Percentiles rank a stretch among this genome's conserved stretches.
Evolutionary conservation across 2,113 vertebrate species (phyloP).

Genomic region (Burhinus bistriatus): DNA sequence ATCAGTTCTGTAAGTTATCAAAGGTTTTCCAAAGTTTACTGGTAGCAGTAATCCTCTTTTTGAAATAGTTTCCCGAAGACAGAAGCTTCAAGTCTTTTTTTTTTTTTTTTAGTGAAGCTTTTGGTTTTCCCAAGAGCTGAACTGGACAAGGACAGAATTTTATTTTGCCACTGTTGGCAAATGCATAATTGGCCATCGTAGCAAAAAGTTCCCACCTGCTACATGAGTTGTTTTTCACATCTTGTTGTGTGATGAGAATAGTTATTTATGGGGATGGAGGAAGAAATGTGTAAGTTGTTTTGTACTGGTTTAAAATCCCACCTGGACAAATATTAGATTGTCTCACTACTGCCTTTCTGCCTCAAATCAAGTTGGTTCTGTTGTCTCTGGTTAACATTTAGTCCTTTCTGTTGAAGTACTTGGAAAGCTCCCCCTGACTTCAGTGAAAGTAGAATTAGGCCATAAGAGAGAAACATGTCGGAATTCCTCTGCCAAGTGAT

Average conservation of each 20-base stretch:
- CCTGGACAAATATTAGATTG: neutral
- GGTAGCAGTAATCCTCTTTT: neutral
- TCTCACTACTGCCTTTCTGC: neutral
- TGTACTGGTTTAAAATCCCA: neutral
- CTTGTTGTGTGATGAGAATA: neutral
- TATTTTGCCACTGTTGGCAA: no score
- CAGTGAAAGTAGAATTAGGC: neutral
- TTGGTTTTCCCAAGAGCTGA: no score
- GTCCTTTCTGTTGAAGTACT: neutral
- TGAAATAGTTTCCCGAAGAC: neutral
- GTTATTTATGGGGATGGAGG: neutral
- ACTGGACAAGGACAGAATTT: no score
- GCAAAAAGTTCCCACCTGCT: no score
- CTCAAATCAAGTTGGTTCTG: neutral
- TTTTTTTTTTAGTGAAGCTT: no score
- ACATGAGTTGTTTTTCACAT: no score
- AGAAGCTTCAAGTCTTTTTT: neutral
- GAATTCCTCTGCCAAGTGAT: neutral
- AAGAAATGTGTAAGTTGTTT: neutral
- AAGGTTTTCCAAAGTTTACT: neutral
- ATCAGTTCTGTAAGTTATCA: neutral
- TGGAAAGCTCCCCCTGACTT: neutral
- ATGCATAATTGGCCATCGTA: no score
- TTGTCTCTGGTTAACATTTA: neutral
- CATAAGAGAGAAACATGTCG: neutral